Evolutionary conservation across 2,888 invertebrate species (phyloP).

Genomic region (Pyrrhia umbra): DNA sequence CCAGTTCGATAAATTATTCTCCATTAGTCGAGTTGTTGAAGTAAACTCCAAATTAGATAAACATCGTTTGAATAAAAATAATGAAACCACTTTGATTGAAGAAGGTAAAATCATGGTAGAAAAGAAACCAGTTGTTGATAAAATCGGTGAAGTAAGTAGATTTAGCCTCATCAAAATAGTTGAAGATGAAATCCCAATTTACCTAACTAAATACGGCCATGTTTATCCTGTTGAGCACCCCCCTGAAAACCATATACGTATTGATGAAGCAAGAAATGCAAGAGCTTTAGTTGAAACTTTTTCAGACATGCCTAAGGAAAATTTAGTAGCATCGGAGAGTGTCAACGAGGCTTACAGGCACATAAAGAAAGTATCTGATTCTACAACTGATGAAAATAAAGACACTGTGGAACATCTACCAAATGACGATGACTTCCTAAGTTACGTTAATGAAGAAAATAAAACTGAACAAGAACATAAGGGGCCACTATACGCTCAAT

Average conservation of each 20-base stretch:
- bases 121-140: slow-evolving; percentile 91
- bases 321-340: slow-evolving; percentile 87
- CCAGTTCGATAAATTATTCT: slow-evolving; percentile 91
- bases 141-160: slow-evolving; percentile 93
- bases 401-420: slow-evolving; percentile 74
- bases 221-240: slow-evolving; percentile 87
- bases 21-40: slow-evolving; percentile 93
- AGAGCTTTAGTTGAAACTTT: slow-evolving; percentile 80
- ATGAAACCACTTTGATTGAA: slow-evolving; percentile 87
- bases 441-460: slow-evolving; percentile 83
- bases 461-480: slow-evolving; percentile 73
- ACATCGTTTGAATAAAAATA: slow-evolving; percentile 89
- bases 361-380: slow-evolving; percentile 71
- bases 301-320: slow-evolving; percentile 82
- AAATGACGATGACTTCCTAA: slow-evolving; percentile 82
- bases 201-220: slow-evolving; percentile 85
- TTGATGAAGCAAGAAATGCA: slow-evolving; percentile 88
- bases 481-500: slow-evolving; percentile 71
- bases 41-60: slow-evolving; percentile 92
- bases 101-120: slow-evolving; percentile 90
- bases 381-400: slow-evolving; percentile 58
- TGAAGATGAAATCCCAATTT: slow-evolving; percentile 90
- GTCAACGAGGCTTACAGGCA: slow-evolving; percentile 87
- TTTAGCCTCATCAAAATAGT: slow-evolving; percentile 92
- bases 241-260: slow-evolving; percentile 85